Base-by-base conservation (phyloP, 2,888 invertebrate species). In the Balanococcus diminutus region DNA sequence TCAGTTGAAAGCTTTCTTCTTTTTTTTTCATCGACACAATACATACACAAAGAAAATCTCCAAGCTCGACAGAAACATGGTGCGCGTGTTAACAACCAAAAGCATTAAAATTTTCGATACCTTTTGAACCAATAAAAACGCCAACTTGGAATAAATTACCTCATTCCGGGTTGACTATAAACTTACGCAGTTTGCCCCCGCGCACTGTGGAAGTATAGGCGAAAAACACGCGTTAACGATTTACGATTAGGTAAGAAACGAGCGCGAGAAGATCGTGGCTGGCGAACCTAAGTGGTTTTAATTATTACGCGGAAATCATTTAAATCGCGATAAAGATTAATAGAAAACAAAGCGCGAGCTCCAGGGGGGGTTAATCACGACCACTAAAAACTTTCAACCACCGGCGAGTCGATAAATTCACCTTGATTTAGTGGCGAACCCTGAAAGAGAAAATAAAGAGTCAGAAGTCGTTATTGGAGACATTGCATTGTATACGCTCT, bases 251-350 rank as follows among this genome's bases (percentile, higher is more conserved):
- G 42, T 42, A 22, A 22, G n/a, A n/a, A 56, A 56, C 56, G 22
- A 56, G 19, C 56, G 11, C 42, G 42, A 9, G 42, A 2, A 42
- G 11, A 42, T 9, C 56, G n/a, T n/a, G n/a, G n/a, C n/a, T n/a
- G n/a, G n/a, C n/a, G n/a, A n/a, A n/a, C 46, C n/a, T 8, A 6
- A 19, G 1, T 28, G 0, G 36, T 79, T 79, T 79, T 79, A 79
- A 79, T 79, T 79, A 79, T 79, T 79, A 32, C 75, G 75, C 75
- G 32, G 75, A 79, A 79, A 79, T 79, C 75, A 36, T 79, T 79
- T 36, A 36, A 79, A 79, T 79, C 75, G 75, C 75, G 75, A 79
- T 79, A 79, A 79, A 32, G 75, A 79, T 79, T 79, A 79, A 79
- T 79, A 79, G 75, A 1, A 19, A 32, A 36, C 75, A 79, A 79